Conservation (phyloP, 2,797 vertebrate species). For the Ataeniobius toweri region DNA sequence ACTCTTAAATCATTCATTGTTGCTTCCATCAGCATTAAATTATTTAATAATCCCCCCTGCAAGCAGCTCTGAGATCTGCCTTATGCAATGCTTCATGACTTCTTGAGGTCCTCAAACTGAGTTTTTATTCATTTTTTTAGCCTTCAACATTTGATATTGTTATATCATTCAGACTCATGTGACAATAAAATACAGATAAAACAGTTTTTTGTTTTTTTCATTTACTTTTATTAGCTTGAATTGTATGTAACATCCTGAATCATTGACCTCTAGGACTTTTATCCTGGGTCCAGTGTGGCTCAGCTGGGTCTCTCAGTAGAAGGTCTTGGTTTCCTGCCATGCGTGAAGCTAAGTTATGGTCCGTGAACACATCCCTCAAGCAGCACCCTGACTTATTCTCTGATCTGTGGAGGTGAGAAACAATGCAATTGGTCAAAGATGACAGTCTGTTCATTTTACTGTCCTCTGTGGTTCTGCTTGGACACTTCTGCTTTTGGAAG, state of each 20-base stretch:
- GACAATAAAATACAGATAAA: constrained; percentile 6
- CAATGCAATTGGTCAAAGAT: constrained; percentile 71
- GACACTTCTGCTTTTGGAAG: constrained; percentile 42
- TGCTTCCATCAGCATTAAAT: too few relatives aligned
- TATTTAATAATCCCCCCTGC: background rate
- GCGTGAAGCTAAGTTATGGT: constrained; percentile 16
- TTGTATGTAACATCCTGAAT: constrained; percentile 15
- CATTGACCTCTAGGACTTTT: background rate
- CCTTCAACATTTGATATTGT: constrained; percentile 1
- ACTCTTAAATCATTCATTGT: background rate
- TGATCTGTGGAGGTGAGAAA: constrained; percentile 46
- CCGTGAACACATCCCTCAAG: constrained; percentile 15
- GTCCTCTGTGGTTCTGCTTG: constrained; percentile 59
- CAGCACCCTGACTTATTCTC: constrained; percentile 34
- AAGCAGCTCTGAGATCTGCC: background rate
- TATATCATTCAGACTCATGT: constrained; percentile 9
- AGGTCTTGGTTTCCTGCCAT: constrained; percentile 13
- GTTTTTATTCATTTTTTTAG: background rate
- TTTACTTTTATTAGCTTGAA: background rate
- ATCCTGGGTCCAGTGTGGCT: constrained; percentile 12
- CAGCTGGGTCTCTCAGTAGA: constrained; percentile 13
- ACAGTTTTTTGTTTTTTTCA: background rate
- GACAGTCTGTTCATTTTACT: constrained; percentile 43
- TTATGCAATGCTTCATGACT: constrained; percentile 7
- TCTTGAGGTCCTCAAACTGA: constrained; percentile 4